Conservation (phyloP, 2,888 invertebrate species). For the Acrobasis consociella region DNA sequence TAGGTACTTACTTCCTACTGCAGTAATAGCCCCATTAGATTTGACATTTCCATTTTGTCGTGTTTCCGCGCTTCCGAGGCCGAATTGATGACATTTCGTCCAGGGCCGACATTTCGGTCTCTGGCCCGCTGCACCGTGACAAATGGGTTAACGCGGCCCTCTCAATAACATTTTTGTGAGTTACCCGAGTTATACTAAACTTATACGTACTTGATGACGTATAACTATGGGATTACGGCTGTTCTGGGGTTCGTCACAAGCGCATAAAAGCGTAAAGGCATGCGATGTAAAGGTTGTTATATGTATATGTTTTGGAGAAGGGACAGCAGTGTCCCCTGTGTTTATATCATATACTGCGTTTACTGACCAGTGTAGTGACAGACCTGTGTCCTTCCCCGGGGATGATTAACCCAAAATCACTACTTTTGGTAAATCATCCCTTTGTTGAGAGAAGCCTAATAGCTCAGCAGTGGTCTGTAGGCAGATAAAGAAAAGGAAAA, state of each 20-base stretch:
- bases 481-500: neutral
- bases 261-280: neutral
- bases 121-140: slow-evolving; percentile 3
- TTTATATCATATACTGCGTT: too few species aligned
- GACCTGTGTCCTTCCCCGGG: too few species aligned
- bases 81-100: slow-evolving; percentile 7
- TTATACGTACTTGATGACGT: neutral
- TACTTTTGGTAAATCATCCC: neutral
- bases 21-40: slow-evolving; percentile 5
- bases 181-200: neutral
- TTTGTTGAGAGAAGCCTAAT: neutral
- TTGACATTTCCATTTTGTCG: slow-evolving; percentile 5
- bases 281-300: neutral
- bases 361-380: too few species aligned
- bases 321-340: too few species aligned
- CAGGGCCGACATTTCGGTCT: slow-evolving; percentile 7
- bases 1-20: neutral
- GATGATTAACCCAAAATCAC: too few species aligned
- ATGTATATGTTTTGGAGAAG: too few species aligned
- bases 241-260: neutral
- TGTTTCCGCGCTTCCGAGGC: neutral
- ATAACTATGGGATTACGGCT: neutral
- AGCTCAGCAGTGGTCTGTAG: neutral
- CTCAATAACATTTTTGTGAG: neutral
- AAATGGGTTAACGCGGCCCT: neutral